Evolutionary conservation across 2,888 invertebrate species (phyloP).

Genomic region (Hemistola chrysoprasaria): DNA sequence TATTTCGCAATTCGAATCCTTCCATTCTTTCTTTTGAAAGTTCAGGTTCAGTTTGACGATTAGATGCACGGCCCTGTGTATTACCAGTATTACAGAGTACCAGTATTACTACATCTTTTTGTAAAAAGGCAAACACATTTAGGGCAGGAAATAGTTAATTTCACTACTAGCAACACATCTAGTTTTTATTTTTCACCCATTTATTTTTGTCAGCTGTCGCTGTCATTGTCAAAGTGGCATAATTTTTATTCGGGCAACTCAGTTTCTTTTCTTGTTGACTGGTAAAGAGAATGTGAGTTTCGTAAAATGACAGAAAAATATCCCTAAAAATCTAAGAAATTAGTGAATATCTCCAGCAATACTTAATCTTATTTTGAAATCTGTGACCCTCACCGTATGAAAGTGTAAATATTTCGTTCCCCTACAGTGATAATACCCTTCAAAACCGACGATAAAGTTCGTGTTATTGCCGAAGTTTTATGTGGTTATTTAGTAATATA

Average conservation of each 20-base stretch:
- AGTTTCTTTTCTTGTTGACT: slow-evolving; percentile 75
- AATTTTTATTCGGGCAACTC: slow-evolving; percentile 48
- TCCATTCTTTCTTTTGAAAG: too few species aligned
- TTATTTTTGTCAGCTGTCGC: slow-evolving; percentile 5
- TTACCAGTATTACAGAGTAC: too few species aligned
- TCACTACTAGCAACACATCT: too few species aligned
- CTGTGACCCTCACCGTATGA: slow-evolving; percentile 27
- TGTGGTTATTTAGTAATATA: slow-evolving; percentile 33
- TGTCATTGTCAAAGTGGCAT: slow-evolving; percentile 29
- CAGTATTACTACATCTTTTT: too few species aligned
- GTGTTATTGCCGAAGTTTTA: slow-evolving; percentile 43
- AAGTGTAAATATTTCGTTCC: slow-evolving; percentile 43
- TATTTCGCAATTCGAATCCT: too few species aligned
- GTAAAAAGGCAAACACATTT: too few species aligned
- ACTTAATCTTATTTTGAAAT: slow-evolving; percentile 26
- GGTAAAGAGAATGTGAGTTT: slow-evolving; percentile 77
- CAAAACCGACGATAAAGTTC: slow-evolving; percentile 37
- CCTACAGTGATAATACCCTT: slow-evolving; percentile 20
- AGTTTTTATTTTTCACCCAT: too few species aligned
- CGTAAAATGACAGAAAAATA: slow-evolving; percentile 54
- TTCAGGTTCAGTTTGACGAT: too few species aligned
- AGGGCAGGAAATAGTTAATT: too few species aligned
- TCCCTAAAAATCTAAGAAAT: slow-evolving; percentile 63
- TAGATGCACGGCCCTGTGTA: too few species aligned
- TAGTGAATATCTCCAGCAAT: slow-evolving; percentile 28